Evolutionary conservation across 2,888 invertebrate species (phyloP), one percentile per base, ranked within the genome.

Genomic region (Euzetes globulus): DNA sequence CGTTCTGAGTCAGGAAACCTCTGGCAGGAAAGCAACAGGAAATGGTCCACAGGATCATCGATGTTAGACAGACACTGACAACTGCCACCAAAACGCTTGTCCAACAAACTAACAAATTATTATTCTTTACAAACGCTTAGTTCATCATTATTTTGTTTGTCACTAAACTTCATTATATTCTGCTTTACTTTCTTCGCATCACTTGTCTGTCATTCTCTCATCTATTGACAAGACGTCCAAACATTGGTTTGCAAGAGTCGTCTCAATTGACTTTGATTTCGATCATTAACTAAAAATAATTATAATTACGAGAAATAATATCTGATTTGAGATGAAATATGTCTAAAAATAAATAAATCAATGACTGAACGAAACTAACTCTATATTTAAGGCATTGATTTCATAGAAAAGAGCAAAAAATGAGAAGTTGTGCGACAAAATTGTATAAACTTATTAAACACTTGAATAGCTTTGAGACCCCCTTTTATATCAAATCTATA

Each of bases 401-500:
- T 60, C 17, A 60, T 60, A 6, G 60, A 60, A 60, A 60, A 68
- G 41, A 41, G 45, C 3, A 22, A 45, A 22, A 41, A 19, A 68
- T 13, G 41, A 22, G 22, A 9, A 68, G 33, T 15, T 33, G 41
- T 29, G 41, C 41, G 68, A 68, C 19, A 29, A 29, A 60, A n/a
- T 33, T 63, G 33, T 68, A 68, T 68, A 68, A 68, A 68, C 68
- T 68, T 68, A 68, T 68, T 68, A 68, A 68, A 45, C 37, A 19
- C 11, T 41, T 68, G 33, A 68, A 68, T 68, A 45, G 68, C 19
- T 41, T 4, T 37, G 63, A 60, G 15, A 15, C 15, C 68, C 41
- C 22, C 41, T 19, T 41, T 68, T 45, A 68, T 68, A 68, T 68
- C 19, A 68, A 37, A 68, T 68, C 15, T 68, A 68, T 68, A 22